These are phyloP conservation scores for Pavo muticus DNA, from an alignment of 2,113 vertebrate genomes.

Conservation along the genomic window DNA sequence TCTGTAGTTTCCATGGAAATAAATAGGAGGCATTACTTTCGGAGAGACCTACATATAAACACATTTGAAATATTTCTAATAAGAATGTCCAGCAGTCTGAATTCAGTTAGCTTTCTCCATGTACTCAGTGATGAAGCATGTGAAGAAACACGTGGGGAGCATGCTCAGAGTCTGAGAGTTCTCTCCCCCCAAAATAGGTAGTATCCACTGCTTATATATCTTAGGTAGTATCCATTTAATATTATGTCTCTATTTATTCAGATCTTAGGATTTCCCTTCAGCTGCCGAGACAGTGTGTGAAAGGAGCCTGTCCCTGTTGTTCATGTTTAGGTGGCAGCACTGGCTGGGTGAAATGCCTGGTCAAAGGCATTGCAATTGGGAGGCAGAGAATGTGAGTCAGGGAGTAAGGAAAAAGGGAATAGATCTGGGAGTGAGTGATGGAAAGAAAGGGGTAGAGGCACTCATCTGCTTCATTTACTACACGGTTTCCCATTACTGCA, in stretches of 20 bases:
- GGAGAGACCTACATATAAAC: neutral
- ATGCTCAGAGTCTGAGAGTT: neutral
- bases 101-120: neutral
- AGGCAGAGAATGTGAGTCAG: fast-evolving
- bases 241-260: neutral
- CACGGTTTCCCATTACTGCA: conserved; percentile 36
- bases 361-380: neutral
- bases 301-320: neutral
- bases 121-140: neutral
- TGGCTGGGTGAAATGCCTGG: neutral
- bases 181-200: neutral
- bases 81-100: neutral
- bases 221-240: too few species aligned
- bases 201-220: fast-evolving
- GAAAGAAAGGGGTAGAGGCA: neutral
- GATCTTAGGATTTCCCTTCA: neutral
- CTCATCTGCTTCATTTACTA: conserved; percentile 33
- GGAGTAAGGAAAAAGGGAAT: neutral
- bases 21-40: too few species aligned
- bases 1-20: too few species aligned
- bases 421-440: neutral
- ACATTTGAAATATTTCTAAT: neutral
- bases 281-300: fast-evolving
- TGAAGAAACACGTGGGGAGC: neutral
- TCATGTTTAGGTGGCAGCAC: neutral